Evolutionary conservation across 2,797 vertebrate species (phyloP).

Genomic region (Danio albolineatus): DNA sequence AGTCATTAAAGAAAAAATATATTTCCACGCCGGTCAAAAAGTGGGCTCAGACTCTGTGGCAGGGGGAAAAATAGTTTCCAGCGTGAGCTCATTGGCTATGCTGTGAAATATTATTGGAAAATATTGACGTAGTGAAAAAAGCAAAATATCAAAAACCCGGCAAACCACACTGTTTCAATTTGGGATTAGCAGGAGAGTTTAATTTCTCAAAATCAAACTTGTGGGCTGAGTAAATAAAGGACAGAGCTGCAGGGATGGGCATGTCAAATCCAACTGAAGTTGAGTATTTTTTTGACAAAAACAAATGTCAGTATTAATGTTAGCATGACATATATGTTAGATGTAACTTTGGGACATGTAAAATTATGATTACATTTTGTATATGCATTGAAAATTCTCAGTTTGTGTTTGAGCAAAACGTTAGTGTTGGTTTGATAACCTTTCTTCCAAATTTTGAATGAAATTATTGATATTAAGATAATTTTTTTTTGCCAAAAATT

Average conservation of each 20-base stretch:
- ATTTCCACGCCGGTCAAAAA: slow-evolving; percentile 80
- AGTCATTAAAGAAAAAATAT: slow-evolving; percentile 81
- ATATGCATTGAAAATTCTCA: too few species aligned
- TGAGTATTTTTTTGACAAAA: too few species aligned
- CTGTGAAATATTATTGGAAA: slow-evolving; percentile 77
- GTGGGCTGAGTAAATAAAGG: not conserved
- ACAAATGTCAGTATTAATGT: not conserved
- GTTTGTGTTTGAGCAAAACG: too few species aligned
- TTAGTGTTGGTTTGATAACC: too few species aligned
- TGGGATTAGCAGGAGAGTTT: slow-evolving; percentile 34
- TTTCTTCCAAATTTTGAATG: too few species aligned
- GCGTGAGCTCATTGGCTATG: slow-evolving; percentile 85
- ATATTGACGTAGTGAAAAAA: slow-evolving; percentile 66
- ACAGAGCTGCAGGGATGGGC: not conserved
- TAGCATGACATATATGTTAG: not conserved
- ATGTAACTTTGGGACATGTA: too few species aligned
- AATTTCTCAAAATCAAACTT: slow-evolving; percentile 17
- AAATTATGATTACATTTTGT: too few species aligned
- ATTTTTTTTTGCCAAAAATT: too few species aligned
- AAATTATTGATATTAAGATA: too few species aligned
- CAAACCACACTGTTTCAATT: slow-evolving; percentile 64
- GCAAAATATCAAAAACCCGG: slow-evolving; percentile 63
- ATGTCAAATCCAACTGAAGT: not conserved
- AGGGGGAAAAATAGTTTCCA: slow-evolving; percentile 83
- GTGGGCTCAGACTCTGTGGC: slow-evolving; percentile 79